Evolutionary conservation across 2,797 vertebrate genomes (phyloP), one percentile per base, ranked within the genome.

Genomic region (Phylloscopus collybita): DNA sequence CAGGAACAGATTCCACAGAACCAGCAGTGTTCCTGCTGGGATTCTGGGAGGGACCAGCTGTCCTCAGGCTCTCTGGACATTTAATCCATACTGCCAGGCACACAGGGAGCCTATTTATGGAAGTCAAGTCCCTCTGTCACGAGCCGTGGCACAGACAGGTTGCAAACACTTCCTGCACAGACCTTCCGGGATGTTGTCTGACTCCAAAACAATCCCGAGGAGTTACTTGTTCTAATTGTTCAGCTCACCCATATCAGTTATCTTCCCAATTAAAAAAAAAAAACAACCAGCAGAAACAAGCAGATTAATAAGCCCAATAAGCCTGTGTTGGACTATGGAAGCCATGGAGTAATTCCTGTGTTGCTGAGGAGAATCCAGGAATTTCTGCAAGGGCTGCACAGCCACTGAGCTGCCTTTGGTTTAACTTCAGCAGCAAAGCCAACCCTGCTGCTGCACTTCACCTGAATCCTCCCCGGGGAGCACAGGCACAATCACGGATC

Each of bases 91-190:
- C 72, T 88, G 91, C 85, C 36, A 44, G 87, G 90, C 82, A 89
- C 72, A 38, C 47, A 34, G 65, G 20, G 57, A 88, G 88, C 79
- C 93, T 96, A 96, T 96, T 97, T 96, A 83, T 92, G 96, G 96
- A 85, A 93, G 64, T 5, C 44, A 3, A 61, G 89, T 71, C 87
- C 91, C 93, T 83, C 74, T 30, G n/a, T 11, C 27, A 29, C 65
- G 67, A 4, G 18, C 70, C 50, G 1, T 30, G 87, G 75, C 45
- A 67, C 1, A 47, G 65, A 18, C 81, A 95, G 82, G 88, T 51
- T 91, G 76, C 80, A 53, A 91, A 87, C 74, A 7, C 81, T 93
- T 91, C 95, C 96, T 92, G 49, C 49, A 5, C 76, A 36, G 36
- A n/a, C n/a, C 80, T 62, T 25, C 51, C 36, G 11, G 90, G 92